Evolutionary conservation across 2,888 invertebrate species (phyloP).

Genomic region (Ectobius pallidus): DNA sequence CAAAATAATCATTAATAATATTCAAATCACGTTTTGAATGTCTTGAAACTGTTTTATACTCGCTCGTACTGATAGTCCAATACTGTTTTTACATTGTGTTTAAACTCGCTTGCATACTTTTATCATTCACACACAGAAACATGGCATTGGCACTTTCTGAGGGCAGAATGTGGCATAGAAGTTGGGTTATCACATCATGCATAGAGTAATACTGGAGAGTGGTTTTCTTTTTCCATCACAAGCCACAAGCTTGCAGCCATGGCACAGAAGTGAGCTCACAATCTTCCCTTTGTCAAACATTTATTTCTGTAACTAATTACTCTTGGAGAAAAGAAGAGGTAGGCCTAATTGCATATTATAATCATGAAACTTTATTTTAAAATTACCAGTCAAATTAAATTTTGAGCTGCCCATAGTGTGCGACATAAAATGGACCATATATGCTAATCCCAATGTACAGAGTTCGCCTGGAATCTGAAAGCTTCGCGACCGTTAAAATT

Average conservation of each 20-base stretch:
- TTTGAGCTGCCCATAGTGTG: too few species aligned
- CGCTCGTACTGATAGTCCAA: conserved; percentile 14
- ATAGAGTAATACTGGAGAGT: conserved; percentile 40
- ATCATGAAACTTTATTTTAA: too few species aligned
- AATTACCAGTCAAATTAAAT: too few species aligned
- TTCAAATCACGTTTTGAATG: background rate
- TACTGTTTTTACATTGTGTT: background rate
- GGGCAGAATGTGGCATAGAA: conserved; percentile 36
- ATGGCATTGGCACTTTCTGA: conserved; percentile 39
- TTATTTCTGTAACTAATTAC: too few species aligned
- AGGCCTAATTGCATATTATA: too few species aligned
- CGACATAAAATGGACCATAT: too few species aligned
- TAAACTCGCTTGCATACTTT: background rate
- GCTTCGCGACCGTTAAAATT: too few species aligned
- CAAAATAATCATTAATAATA: conserved; percentile 26
- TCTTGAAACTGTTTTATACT: conserved; percentile 7
- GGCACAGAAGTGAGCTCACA: conserved; percentile 1
- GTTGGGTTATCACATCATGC: conserved; percentile 30
- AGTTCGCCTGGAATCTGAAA: too few species aligned
- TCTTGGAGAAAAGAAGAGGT: too few species aligned
- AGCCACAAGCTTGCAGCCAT: conserved; percentile 16
- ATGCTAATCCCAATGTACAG: too few species aligned
- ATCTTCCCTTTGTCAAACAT: too few species aligned
- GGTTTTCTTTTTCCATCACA: conserved; percentile 32
- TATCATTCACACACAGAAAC: conserved; percentile 19